Percentiles rank a stretch among this genome's conserved stretches.
Conservation (phyloP, 2,113 vertebrate genomes). For the Struthidea cinerea region DNA sequence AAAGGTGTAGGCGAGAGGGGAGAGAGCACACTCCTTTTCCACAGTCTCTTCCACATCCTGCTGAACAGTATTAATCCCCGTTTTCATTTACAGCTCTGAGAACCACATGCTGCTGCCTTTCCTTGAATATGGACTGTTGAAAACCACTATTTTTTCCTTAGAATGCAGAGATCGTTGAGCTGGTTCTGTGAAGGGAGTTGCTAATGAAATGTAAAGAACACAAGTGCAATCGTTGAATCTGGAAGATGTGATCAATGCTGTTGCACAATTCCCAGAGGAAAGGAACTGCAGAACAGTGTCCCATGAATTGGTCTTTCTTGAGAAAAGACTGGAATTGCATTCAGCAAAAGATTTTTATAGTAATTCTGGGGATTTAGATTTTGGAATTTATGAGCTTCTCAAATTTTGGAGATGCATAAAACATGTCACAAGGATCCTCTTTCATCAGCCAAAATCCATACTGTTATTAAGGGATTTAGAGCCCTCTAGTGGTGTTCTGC, state of each 20-base stretch:
- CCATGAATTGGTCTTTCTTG: neutral
- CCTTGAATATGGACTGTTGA: neutral
- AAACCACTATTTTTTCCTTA: neutral
- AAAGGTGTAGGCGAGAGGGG: neutral
- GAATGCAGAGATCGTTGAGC: neutral
- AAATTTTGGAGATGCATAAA: neutral
- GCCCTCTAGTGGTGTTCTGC: conserved; percentile 54
- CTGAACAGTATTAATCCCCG: neutral
- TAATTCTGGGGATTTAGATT: neutral
- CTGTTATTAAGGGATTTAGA: neutral
- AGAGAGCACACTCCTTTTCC: neutral
- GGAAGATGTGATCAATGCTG: neutral
- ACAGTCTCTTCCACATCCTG: neutral
- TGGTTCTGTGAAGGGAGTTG: neutral
- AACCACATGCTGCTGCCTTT: neutral
- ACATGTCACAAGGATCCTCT: neutral
- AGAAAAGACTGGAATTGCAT: neutral
- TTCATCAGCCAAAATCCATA: neutral
- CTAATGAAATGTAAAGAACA: neutral
- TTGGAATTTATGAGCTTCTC: neutral
- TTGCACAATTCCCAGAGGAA: neutral
- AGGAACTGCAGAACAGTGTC: neutral
- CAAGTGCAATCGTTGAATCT: neutral
- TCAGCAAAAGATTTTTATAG: neutral
- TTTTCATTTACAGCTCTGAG: neutral